Evolutionary conservation across 64 coral and sea anemone species (phyloP), one percentile per base, ranked within the genome.

Genomic region (Montipora capricornis): DNA sequence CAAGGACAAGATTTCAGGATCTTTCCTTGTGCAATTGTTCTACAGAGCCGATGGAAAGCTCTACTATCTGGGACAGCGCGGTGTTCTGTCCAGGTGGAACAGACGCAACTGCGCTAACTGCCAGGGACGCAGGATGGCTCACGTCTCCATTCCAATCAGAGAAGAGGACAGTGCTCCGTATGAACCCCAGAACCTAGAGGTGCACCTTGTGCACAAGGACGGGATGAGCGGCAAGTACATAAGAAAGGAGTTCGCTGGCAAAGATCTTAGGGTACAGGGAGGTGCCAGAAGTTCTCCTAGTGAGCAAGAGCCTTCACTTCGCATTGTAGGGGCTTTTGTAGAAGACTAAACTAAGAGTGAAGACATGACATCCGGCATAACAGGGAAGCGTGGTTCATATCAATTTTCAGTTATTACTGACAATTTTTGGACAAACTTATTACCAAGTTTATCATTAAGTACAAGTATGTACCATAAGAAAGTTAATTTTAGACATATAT

Each of bases 1-100:
- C 81, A 84, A 84, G 81, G 81, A 84, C 81, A 67, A 84, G 81
- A 84, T 84, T 84, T 84, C 81, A 84, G 81, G 81, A 84, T 84
- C 81, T 84, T 84, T 84, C 81, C 81, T 84, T 68, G 60, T 84
- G 81, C 81, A 84, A 84, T 20, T 84, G 58, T 84, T 84, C 81
- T 84, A 67, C 81, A 84, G 81, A 84, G 59, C 81, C 37, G 1
- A 59, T 84, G 81, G 81, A 84, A 84, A 84, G 24, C 24, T 84
- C 57, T 84, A 84, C 58, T 84, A 84, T 84, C 81, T 84, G 58
- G 81, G 81, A 84, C 81, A 84, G 58, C 79, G 51, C 79, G 79
- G 79, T 81, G 79, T 81, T 81, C n/a, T 81, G 79, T 81, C 79
- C 79, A 81, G 79, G 79, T 81, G 79, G 79, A 81, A 58, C 79